phyloP scores from a whole-genome alignment of 2,113 vertebrate species.

The Elanus axillaris region DNA sequence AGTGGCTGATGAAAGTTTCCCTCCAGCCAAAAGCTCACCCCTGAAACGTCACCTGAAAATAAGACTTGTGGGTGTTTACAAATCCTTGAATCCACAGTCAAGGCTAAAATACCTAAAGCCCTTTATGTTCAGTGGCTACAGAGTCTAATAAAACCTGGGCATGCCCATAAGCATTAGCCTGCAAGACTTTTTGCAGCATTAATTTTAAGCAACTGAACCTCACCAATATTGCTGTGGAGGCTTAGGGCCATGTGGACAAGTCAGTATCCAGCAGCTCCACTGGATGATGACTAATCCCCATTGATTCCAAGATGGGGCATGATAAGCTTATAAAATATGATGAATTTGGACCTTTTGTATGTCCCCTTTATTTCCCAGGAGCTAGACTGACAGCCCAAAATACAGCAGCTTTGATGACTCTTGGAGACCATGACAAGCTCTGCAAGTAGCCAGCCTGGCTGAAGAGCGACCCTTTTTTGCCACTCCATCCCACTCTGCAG shows the following conservation, averaged over 20 bases:
- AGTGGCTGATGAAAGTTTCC: not conserved
- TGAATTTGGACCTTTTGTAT: not conserved
- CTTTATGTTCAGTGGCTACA: not conserved
- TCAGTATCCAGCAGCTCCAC: not conserved
- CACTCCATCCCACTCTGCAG: not conserved
- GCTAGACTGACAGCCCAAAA: not conserved
- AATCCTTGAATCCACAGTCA: not conserved
- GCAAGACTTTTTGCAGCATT: not conserved
- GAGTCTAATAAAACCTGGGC: not conserved
- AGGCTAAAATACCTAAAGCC: not conserved
- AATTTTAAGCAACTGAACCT: not conserved
- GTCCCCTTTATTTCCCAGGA: not conserved
- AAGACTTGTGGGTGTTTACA: not conserved
- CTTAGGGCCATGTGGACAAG: not conserved
- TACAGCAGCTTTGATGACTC: not conserved
- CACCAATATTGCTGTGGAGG: not conserved
- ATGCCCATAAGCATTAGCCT: not conserved
- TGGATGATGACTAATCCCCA: not conserved
- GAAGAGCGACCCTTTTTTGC: not conserved
- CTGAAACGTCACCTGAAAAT: not conserved
- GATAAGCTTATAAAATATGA: not conserved
- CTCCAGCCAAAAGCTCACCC: not conserved
- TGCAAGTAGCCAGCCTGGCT: not conserved
- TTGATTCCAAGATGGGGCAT: not conserved
- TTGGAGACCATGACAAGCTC: not conserved